These are phyloP conservation scores for Autographa pulchrina DNA, from an alignment of 2,888 invertebrate genomes.

Conservation along the genomic window DNA sequence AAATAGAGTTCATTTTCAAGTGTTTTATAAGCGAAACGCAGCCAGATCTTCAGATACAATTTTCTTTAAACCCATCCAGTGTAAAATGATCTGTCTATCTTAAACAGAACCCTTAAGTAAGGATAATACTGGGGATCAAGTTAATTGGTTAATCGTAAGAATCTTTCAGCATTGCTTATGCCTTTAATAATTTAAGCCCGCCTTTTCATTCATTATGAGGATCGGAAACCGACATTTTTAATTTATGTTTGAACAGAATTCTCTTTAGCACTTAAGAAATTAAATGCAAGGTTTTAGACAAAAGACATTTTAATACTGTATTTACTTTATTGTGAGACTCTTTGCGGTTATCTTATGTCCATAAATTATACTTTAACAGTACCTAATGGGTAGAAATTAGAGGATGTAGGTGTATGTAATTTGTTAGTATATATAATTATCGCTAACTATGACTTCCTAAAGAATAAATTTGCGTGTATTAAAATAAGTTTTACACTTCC, in stretches of 20 bases:
- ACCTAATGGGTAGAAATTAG: too few relatives aligned
- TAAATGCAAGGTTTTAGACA: slow-evolving; percentile 59
- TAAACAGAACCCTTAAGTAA: slow-evolving; percentile 18
- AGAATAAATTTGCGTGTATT: too few relatives aligned
- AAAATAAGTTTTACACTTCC: too few relatives aligned
- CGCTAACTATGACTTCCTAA: too few relatives aligned
- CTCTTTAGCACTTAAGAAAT: neutral
- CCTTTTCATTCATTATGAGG: slow-evolving; percentile 35
- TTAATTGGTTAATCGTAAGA: slow-evolving; percentile 34
- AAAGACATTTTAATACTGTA: neutral
- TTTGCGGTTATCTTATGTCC: neutral
- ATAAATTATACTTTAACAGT: too few relatives aligned
- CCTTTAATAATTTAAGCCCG: slow-evolving; percentile 38
- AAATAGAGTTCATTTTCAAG: slow-evolving; percentile 15
- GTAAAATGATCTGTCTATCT: slow-evolving; percentile 27
- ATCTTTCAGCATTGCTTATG: slow-evolving; percentile 34
- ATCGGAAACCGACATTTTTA: slow-evolving; percentile 7
- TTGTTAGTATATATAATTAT: too few relatives aligned
- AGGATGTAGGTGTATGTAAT: too few relatives aligned
- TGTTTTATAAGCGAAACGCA: neutral
- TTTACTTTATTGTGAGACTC: neutral
- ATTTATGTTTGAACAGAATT: slow-evolving; percentile 3
- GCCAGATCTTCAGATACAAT: slow-evolving; percentile 33
- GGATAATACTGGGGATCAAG: slow-evolving; percentile 23
- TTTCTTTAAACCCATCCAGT: slow-evolving; percentile 36